Evolutionary conservation across 2,797 vertebrate genomes (phyloP).

Genomic region (Tragelaphus eurycerus): DNA sequence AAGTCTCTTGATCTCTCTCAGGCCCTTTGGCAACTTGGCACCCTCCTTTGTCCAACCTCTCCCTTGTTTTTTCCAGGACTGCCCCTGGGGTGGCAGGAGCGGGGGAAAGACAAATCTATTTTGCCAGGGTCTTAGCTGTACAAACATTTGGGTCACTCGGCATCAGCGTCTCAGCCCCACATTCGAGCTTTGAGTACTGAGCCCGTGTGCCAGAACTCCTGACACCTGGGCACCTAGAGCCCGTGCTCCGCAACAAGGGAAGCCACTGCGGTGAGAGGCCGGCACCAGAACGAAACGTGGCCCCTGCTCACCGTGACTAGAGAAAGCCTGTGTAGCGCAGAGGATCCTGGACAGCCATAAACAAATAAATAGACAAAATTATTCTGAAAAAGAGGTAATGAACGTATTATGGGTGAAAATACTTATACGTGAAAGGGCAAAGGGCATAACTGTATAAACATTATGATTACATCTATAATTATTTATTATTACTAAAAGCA

Average conservation of each 20-base stretch:
- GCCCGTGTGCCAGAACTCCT: background rate
- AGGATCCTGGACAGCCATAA: background rate
- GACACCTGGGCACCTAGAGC: background rate
- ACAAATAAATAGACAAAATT: background rate
- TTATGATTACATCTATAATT: background rate
- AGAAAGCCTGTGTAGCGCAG: background rate
- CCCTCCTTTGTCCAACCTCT: background rate
- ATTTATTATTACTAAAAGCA: background rate
- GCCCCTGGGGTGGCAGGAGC: background rate
- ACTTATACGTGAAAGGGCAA: background rate
- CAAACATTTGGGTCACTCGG: background rate
- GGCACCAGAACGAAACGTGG: background rate
- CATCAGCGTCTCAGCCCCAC: background rate
- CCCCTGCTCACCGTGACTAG: background rate
- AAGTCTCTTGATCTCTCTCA: background rate
- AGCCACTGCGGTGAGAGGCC: background rate
- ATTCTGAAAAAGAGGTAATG: background rate
- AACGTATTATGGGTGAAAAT: background rate
- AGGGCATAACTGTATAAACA: background rate
- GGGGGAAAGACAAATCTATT: background rate
- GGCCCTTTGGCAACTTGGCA: background rate
- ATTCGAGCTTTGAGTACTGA: background rate
- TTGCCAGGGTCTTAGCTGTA: background rate
- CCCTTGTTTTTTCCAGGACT: background rate
- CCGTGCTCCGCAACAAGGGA: rapidly evolving